Conservation (phyloP, 2,113 vertebrate genomes). For the Pelmatolapia mariae region DNA sequence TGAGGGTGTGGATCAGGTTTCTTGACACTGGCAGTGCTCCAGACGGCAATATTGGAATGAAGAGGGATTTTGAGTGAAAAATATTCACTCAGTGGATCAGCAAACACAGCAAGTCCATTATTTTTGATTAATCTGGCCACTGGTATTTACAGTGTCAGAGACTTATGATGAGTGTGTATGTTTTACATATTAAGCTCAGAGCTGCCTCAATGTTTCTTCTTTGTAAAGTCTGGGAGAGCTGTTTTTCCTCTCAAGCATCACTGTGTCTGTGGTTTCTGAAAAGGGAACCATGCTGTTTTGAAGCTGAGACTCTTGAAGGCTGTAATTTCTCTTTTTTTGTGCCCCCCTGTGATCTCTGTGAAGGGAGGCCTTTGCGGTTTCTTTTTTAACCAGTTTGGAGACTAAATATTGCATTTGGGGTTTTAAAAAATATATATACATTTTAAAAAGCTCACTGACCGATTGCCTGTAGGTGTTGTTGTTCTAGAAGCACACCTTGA, state of each 20-base stretch:
- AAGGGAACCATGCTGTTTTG: conserved; percentile 6
- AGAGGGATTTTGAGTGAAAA: conserved; percentile 22
- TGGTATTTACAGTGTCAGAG: conserved; percentile 50
- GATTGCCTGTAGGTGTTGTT: background rate
- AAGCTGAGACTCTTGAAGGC: background rate
- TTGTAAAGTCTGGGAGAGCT: conserved; percentile 19
- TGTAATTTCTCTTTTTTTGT: background rate
- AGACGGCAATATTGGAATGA: conserved; percentile 19
- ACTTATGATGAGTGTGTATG: conserved; percentile 49
- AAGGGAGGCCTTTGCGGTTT: background rate
- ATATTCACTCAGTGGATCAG: background rate
- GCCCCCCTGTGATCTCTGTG: background rate
- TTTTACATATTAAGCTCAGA: conserved; percentile 61
- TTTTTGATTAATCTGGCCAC: conserved; percentile 58
- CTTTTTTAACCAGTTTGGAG: background rate
- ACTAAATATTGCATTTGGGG: background rate
- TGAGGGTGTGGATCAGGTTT: conserved; percentile 46
- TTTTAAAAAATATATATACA: background rate
- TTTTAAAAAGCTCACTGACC: background rate
- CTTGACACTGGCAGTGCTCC: conserved; percentile 59
- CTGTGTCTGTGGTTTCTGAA: background rate
- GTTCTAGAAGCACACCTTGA: background rate
- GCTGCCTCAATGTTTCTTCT: conserved; percentile 51
- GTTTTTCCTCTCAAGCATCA: background rate
- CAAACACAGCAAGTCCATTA: conserved; percentile 28